A percentile compares a stretch with the other conserved stretches of the same genome.
Conservation (phyloP, 2,888 invertebrate genomes). For the Drosophila lacicola region DNA sequence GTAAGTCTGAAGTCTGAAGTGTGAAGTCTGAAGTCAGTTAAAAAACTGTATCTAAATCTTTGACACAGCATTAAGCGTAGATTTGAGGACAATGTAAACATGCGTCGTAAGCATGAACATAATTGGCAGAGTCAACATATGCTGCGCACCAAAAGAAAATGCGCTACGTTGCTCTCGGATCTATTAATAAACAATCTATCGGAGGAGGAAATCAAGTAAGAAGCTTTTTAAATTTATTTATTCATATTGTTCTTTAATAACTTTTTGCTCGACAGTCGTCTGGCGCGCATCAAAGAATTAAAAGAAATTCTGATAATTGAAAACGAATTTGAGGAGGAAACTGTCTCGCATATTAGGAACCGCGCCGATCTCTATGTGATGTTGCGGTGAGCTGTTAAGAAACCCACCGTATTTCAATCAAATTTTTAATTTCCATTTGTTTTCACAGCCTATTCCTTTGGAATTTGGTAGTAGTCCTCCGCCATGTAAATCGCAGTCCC, state of each 20-base stretch:
- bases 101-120: slow-evolving; percentile 69
- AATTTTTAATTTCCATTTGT: no score
- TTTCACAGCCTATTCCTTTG: slow-evolving; percentile 53
- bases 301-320: slow-evolving; percentile 57
- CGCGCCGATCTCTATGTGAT: slow-evolving; percentile 73
- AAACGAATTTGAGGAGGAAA: slow-evolving; percentile 54
- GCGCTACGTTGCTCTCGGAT: slow-evolving; percentile 66
- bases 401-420: no score
- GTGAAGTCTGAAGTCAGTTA: no score
- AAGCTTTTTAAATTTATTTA: neutral
- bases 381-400: slow-evolving; percentile 66
- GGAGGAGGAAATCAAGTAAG: slow-evolving; percentile 81
- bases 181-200: slow-evolving; percentile 80
- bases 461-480: slow-evolving; percentile 79
- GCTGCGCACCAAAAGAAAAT: slow-evolving; percentile 67
- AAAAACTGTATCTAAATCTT: neutral
- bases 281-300: slow-evolving; percentile 71
- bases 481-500: slow-evolving; percentile 70
- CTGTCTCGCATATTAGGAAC: slow-evolving; percentile 65
- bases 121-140: slow-evolving; percentile 62
- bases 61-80: slow-evolving; percentile 76
- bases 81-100: slow-evolving; percentile 73
- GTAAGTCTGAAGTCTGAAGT: slow-evolving; percentile 45
- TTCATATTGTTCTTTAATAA: no score
- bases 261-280: slow-evolving; percentile 57